Base-by-base conservation (phyloP, 2,888 invertebrate species). In the Palloptera scutellata region DNA sequence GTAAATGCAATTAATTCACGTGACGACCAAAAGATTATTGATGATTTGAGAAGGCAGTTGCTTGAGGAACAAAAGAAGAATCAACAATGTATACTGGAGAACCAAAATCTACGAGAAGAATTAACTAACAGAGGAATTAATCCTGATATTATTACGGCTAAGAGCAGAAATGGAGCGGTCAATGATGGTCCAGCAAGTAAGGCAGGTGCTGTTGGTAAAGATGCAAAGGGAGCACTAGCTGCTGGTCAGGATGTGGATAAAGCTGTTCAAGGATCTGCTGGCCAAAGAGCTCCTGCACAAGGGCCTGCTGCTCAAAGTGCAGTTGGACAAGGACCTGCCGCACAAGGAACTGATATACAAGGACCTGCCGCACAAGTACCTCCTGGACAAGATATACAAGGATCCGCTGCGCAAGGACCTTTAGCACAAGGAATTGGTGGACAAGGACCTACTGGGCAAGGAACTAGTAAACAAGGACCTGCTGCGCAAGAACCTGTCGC, bases 11-110 rank as follows among this genome's bases (percentile, higher is more conserved):
- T 80, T 20, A 78, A 68, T 58, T 72, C 74, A 9, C 70, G 73
- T 5, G 80, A 80, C 30, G 75, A 77, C 62, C 73, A 74, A 42
- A 74, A 70, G 1, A 58, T 76, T 6, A 70, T 77, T 1, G 74
- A 78, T n/a, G 78, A 79, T 52, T 68, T 80, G 17, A 71, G 67
- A 6, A 70, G 70, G 4, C 77, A 76, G 61, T 70, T 81, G 10
- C 73, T 77, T 4, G 78, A 76, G 15, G 77, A 75, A 69, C 41
- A 69, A 65, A 68, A 73, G 0, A 71, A 72, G n/a, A 69, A 73
- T 11, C 64, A 69, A 11, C 19, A 67, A 8, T 77, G 78, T n/a
- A 73, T 74, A 45, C 71, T 76, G 55, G 51, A 72, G 1, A 80
- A 79, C 40, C 72, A 69, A 13, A 57, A 15, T 0, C 48, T 76